Evolutionary conservation across 2,797 vertebrate genomes (phyloP).

Genomic region (Pteronotus mesoamericanus): DNA sequence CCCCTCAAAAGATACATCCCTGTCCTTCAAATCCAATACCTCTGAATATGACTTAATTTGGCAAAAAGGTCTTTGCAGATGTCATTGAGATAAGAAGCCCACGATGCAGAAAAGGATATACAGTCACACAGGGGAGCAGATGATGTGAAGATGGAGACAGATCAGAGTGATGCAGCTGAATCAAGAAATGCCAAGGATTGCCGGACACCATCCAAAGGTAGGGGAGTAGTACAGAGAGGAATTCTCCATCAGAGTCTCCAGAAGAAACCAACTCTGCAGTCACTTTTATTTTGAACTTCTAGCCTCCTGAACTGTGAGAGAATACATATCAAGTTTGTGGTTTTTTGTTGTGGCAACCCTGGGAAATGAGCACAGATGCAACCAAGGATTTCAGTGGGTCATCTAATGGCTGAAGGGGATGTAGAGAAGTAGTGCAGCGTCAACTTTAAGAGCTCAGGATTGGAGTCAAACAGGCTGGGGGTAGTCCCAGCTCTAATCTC

Average conservation of each 20-base stretch:
- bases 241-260: neutral
- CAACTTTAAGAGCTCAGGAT: neutral
- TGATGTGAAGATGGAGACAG: neutral
- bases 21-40: neutral
- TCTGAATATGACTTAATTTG: neutral
- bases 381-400: neutral
- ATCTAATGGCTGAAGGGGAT: neutral
- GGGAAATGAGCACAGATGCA: neutral
- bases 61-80: neutral
- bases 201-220: neutral
- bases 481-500: neutral
- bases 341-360: neutral
- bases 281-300: neutral
- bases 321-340: neutral
- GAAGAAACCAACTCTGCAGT: neutral
- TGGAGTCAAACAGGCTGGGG: neutral
- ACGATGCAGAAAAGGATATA: neutral
- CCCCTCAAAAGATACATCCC: neutral
- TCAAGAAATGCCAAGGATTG: neutral
- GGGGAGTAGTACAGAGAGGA: neutral
- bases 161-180: neutral
- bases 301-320: neutral
- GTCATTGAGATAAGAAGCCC: neutral
- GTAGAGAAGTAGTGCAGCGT: neutral
- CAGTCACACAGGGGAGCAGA: too few species aligned